phyloP scores from a whole-genome alignment of 2,797 vertebrate species.

The Pangasius krempfi region DNA sequence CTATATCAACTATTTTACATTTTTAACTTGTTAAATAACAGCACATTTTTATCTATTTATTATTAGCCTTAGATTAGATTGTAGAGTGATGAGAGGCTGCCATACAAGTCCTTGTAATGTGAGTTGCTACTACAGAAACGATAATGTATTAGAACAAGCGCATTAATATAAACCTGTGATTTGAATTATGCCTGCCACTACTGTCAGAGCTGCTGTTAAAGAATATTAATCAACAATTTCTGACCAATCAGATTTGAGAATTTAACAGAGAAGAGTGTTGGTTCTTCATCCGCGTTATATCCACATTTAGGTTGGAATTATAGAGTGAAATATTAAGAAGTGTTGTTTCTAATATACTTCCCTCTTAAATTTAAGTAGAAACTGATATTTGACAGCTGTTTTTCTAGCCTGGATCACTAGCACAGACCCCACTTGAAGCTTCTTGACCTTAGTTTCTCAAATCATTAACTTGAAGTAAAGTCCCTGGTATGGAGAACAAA shows the following conservation, averaged over 20 bases:
- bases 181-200: background rate
- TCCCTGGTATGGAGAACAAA: background rate
- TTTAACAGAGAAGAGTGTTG: background rate
- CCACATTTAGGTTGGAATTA: background rate
- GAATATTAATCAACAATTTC: background rate
- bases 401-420: background rate
- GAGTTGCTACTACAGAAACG: background rate
- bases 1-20: background rate
- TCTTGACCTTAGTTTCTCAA: background rate
- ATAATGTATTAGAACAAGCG: background rate
- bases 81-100: background rate
- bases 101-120: background rate
- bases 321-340: background rate
- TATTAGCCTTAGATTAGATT: background rate
- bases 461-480: background rate
- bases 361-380: background rate
- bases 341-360: background rate
- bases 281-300: background rate
- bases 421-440: background rate
- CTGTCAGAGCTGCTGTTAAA: too few species aligned
- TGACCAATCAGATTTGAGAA: background rate
- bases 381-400: background rate
- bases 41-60: background rate
- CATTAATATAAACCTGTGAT: background rate
- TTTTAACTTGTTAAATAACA: background rate